Conservation (phyloP, 2,888 invertebrate genomes). For the Aleiodes alternator region DNA sequence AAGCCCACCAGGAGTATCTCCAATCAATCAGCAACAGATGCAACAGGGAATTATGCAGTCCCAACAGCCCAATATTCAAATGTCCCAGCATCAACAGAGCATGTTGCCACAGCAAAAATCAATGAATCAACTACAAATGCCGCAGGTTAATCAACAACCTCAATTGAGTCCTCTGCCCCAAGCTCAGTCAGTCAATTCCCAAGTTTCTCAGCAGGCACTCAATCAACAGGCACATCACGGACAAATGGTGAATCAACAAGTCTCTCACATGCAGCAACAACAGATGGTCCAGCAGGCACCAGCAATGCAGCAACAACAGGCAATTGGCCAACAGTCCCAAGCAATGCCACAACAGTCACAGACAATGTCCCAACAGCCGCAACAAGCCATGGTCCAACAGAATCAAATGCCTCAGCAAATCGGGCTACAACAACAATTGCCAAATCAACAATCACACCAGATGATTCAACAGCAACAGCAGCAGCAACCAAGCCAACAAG, state of each 20-base stretch:
- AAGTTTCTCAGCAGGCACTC: constrained; percentile 50
- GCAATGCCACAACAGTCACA: constrained; percentile 55
- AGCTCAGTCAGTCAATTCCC: constrained; percentile 60
- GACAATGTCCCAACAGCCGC: constrained; percentile 54
- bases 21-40: constrained; percentile 55
- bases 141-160: constrained; percentile 64
- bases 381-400: constrained; percentile 56
- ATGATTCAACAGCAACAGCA: constrained; percentile 61
- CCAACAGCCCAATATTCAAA: constrained; percentile 74
- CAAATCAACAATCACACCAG: constrained; percentile 77
- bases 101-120: constrained; percentile 64
- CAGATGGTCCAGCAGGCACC: constrained; percentile 47
- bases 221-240: constrained; percentile 25
- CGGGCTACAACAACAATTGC: constrained; percentile 62
- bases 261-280: constrained; percentile 53
- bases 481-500: constrained; percentile 76
- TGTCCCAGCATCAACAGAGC: constrained; percentile 71
- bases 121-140: constrained; percentile 61
- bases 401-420: constrained; percentile 53
- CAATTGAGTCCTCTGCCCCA: constrained; percentile 55
- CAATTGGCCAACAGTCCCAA: constrained; percentile 51
- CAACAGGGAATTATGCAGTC: constrained; percentile 63
- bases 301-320: constrained; percentile 36
- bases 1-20: constrained; percentile 28
- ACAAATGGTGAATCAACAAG: constrained; percentile 55